A percentile compares a stretch with the other conserved stretches of the same genome.
phyloP scores from a whole-genome alignment of 1,140 invertebrate species.

The Conus ventricosus region DNA sequence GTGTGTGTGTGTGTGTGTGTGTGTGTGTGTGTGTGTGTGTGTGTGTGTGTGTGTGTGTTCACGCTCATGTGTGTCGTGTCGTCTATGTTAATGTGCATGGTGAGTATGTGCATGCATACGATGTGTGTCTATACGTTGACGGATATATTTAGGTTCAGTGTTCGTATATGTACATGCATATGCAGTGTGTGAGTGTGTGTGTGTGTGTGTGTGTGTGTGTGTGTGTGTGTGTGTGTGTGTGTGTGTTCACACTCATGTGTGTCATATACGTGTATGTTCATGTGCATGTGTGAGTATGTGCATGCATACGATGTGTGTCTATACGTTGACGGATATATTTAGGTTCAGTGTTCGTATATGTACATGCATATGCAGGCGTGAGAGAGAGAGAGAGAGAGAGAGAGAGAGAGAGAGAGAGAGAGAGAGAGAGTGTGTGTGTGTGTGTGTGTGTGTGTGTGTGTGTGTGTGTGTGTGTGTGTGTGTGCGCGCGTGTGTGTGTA shows the following conservation, averaged over 20 bases:
- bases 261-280: no score
- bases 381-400: no score
- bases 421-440: not conserved
- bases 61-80: no score
- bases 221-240: not conserved
- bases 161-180: not conserved
- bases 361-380: no score
- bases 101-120: no score
- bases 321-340: no score
- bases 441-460: not conserved
- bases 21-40: not conserved
- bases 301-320: no score
- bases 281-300: not conserved
- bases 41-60: slow-evolving; percentile 15
- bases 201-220: not conserved
- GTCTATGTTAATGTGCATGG: not conserved
- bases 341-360: no score
- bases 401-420: no score
- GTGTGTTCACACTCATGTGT: not conserved
- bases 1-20: no score
- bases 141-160: no score
- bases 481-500: not conserved
- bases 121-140: no score
- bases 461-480: slow-evolving; percentile 6
- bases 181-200: not conserved